A percentile compares a stretch with the other conserved stretches of the same genome.
Evolutionary conservation across 2,113 vertebrate species (phyloP).

Genomic region (Mixornis gularis): DNA sequence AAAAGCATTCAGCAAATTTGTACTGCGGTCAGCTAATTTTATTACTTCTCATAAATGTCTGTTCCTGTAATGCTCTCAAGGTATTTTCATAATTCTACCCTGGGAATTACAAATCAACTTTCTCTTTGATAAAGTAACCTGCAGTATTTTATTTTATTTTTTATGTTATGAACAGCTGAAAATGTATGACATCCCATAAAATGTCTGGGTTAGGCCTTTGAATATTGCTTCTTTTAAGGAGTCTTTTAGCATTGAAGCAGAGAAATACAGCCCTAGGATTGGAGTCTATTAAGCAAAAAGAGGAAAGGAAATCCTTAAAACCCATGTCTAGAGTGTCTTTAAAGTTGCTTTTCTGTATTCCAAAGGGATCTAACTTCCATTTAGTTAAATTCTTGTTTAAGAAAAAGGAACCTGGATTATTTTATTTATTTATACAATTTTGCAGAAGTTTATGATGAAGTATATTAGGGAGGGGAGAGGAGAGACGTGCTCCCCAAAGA

Average conservation of each 20-base stretch:
- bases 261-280: slow-evolving; percentile 56
- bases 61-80: slow-evolving; percentile 62
- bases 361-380: slow-evolving; percentile 50
- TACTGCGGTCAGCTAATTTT: slow-evolving; percentile 66
- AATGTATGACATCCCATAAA: slow-evolving; percentile 64
- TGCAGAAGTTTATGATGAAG: slow-evolving; percentile 45
- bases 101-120: slow-evolving; percentile 63
- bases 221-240: slow-evolving; percentile 53
- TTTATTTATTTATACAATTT: slow-evolving; percentile 59
- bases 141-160: slow-evolving; percentile 65
- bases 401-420: slow-evolving; percentile 47
- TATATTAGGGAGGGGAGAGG: background rate
- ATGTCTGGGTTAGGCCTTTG: slow-evolving; percentile 57
- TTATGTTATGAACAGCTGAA: slow-evolving; percentile 66
- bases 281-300: slow-evolving; percentile 52
- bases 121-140: slow-evolving; percentile 62
- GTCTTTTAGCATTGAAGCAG: slow-evolving; percentile 39
- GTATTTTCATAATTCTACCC: slow-evolving; percentile 63
- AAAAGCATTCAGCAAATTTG: slow-evolving; percentile 63
- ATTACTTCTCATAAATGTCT: slow-evolving; percentile 66
- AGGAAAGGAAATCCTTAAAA: slow-evolving; percentile 59
- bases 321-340: slow-evolving; percentile 48
- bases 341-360: slow-evolving; percentile 55
- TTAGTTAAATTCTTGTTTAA: slow-evolving; percentile 65
- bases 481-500: slow-evolving; percentile 34